These are phyloP conservation scores for Marasmarcha lunaedactyla DNA, from an alignment of 2,888 invertebrate genomes.

Conservation along the genomic window DNA sequence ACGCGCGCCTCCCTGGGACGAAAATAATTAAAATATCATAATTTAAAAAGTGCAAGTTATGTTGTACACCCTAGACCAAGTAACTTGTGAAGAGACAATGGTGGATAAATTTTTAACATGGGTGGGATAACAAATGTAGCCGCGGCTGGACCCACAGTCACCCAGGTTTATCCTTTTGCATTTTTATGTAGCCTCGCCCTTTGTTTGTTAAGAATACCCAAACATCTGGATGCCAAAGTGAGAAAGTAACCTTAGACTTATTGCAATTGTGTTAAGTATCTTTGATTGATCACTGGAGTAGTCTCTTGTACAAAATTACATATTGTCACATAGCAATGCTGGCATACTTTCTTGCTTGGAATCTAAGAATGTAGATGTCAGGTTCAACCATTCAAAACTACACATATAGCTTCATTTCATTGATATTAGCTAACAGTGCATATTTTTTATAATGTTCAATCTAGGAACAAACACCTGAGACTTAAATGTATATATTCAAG, in stretches of 20 bases:
- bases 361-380: not conserved
- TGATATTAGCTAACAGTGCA: conserved; percentile 62
- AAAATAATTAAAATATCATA: conserved; percentile 59
- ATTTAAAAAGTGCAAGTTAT: conserved; percentile 68
- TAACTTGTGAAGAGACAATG: conserved; percentile 69
- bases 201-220: conserved; percentile 6
- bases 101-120: conserved; percentile 55
- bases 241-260: not conserved
- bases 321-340: not conserved
- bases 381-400: conserved; percentile 15
- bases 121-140: conserved; percentile 27
- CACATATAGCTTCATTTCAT: conserved; percentile 62
- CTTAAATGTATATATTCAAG: conserved; percentile 66
- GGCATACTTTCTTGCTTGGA: not conserved
- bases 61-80: conserved; percentile 59
- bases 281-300: not conserved
- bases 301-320: not conserved
- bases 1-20: conserved; percentile 41
- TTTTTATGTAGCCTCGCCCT: conserved; percentile 52
- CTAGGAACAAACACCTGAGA: conserved; percentile 56
- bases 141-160: conserved; percentile 23
- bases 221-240: not conserved
- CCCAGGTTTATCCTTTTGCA: conserved; percentile 32
- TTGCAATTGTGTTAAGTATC: not conserved
- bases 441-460: conserved; percentile 65